Percentiles rank a stretch among this genome's conserved stretches.
Evolutionary conservation across 2,888 invertebrate species (phyloP).

Genomic region (Erannis defoliaria): DNA sequence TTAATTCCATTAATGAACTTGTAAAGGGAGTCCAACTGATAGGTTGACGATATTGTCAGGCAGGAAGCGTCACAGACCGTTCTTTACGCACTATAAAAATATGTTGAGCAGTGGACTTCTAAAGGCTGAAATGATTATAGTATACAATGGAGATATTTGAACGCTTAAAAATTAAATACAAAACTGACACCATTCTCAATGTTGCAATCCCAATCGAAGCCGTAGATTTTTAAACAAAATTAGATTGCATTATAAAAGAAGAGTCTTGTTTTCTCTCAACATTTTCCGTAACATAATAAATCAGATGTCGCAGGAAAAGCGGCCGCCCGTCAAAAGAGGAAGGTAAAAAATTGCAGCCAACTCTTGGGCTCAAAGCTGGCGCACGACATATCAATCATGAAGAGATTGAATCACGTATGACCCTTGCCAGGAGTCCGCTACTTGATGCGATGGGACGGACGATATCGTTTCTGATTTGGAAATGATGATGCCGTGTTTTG

Average conservation of each 20-base stretch:
- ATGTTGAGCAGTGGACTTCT: too few species aligned
- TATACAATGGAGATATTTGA: background rate
- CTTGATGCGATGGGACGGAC: conserved; percentile 16
- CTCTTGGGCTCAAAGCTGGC: conserved; percentile 5
- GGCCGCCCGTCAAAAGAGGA: conserved; percentile 15
- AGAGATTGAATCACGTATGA: conserved; percentile 47
- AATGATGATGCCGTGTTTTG: conserved; percentile 8
- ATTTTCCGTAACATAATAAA: conserved; percentile 18
- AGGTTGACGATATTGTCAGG: too few species aligned
- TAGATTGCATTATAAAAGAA: conserved; percentile 6
- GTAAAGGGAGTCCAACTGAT: too few species aligned
- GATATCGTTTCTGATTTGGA: conserved; percentile 23
- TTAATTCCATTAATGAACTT: too few species aligned
- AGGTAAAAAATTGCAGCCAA: conserved; percentile 36
- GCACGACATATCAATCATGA: conserved; percentile 41
- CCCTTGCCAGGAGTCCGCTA: conserved; percentile 32
- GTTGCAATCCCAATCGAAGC: background rate
- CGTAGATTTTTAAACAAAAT: background rate
- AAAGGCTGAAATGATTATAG: too few species aligned
- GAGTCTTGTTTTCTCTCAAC: conserved; percentile 7
- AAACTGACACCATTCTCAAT: background rate
- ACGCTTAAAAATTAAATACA: background rate
- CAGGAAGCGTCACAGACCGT: too few species aligned
- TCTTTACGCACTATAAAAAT: too few species aligned
- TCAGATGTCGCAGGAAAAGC: conserved; percentile 19